phyloP scores from a whole-genome alignment of 2,113 vertebrate species.

The Hydrochoerus hydrochaeris region DNA sequence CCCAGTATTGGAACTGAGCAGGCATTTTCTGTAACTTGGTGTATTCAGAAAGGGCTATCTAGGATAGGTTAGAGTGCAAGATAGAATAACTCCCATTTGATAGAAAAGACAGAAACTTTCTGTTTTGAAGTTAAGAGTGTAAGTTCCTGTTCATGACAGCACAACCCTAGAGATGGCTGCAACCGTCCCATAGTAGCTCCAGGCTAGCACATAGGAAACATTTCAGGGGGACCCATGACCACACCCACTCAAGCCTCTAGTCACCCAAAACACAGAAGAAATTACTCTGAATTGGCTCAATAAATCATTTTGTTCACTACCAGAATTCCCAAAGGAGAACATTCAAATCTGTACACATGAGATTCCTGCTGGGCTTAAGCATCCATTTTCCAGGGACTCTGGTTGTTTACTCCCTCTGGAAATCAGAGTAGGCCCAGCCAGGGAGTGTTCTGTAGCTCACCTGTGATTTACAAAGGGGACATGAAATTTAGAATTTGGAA shows the following conservation, averaged over 20 bases:
- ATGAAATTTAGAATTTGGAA: conserved; percentile 74
- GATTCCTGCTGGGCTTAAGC: background rate
- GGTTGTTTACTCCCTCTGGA: conserved; percentile 1
- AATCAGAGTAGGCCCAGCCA: background rate
- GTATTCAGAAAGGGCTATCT: background rate
- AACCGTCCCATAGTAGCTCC: background rate
- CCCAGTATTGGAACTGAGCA: background rate
- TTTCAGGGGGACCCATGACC: background rate
- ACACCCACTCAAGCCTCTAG: background rate
- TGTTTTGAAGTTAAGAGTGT: background rate
- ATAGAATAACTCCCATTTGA: background rate
- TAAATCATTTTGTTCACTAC: conserved; percentile 65
- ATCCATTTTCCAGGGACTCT: background rate
- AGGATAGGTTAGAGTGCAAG: background rate
- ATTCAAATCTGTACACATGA: conserved; percentile 59
- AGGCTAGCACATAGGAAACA: background rate
- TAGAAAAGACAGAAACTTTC: background rate
- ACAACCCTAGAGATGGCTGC: background rate
- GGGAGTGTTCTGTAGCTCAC: background rate
- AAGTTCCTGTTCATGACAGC: background rate
- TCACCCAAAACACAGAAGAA: background rate
- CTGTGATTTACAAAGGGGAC: conserved; percentile 67
- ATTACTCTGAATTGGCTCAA: conserved; percentile 54
- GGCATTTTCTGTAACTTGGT: background rate
- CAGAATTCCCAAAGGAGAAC: conserved; percentile 54